A percentile compares a stretch with the other conserved stretches of the same genome.
Evolutionary conservation across 1,140 invertebrate genomes (phyloP).

Genomic region (Papilio helenus): DNA sequence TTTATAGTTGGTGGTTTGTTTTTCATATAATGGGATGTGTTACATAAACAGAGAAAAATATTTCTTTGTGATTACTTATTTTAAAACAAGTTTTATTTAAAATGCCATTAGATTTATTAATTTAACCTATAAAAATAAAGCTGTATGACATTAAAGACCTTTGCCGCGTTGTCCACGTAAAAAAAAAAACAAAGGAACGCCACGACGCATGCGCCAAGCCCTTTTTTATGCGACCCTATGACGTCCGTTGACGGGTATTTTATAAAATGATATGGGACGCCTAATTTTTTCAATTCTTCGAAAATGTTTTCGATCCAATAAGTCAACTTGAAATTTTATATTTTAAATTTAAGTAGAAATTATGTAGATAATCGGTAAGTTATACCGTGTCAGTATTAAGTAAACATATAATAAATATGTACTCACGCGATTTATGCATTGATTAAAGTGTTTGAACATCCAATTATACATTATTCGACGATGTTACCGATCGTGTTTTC

Average conservation of each 20-base stretch:
- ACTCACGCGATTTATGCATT: too few relatives aligned
- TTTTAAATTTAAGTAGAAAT: background rate
- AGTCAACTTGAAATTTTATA: slow-evolving; percentile 1
- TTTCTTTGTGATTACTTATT: background rate
- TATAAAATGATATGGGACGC: slow-evolving; percentile 42
- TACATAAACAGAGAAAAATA: background rate
- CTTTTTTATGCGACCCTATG: slow-evolving; percentile 39
- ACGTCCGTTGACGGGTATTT: slow-evolving; percentile 40
- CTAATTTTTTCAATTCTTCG: slow-evolving; percentile 36
- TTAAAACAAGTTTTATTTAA: background rate
- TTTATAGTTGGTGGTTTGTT: too few relatives aligned
- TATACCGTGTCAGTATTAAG: too few relatives aligned
- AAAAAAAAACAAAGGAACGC: slow-evolving; percentile 27
- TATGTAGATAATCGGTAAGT: background rate
- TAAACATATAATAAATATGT: too few relatives aligned
- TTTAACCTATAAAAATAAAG: slow-evolving; percentile 1
- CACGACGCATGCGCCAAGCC: slow-evolving; percentile 40
- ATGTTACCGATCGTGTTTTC: too few relatives aligned
- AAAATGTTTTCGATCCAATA: slow-evolving; percentile 4
- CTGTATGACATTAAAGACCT: slow-evolving; percentile 21
- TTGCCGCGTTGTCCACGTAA: slow-evolving; percentile 25
- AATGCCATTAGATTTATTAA: slow-evolving; percentile 15
- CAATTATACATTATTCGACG: too few relatives aligned
- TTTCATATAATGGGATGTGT: too few relatives aligned
- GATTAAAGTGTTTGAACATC: too few relatives aligned